Percentiles rank a stretch among this genome's conserved stretches.
These are phyloP conservation scores for Nematolebias whitei DNA, from an alignment of 2,113 vertebrate genomes.

Conservation along the genomic window DNA sequence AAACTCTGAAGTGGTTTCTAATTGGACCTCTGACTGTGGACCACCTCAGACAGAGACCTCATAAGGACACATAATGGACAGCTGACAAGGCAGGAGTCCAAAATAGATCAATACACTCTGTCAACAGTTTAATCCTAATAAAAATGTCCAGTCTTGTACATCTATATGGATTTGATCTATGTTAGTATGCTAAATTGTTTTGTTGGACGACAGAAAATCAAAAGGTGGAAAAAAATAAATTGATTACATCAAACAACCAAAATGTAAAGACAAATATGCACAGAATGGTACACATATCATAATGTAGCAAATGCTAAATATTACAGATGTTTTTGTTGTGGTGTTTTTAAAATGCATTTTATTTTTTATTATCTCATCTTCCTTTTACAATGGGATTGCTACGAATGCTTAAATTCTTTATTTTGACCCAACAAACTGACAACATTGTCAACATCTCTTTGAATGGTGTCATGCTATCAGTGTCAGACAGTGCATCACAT, in stretches of 20 bases:
- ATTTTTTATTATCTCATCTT: too few relatives aligned
- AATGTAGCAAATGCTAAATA: too few relatives aligned
- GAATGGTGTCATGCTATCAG: constrained; percentile 44
- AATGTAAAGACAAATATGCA: too few relatives aligned
- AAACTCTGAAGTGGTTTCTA: constrained; percentile 74
- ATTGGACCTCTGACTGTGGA: constrained; percentile 73
- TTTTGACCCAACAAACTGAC: constrained; percentile 21
- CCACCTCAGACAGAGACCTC: constrained; percentile 41
- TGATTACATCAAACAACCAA: too few relatives aligned
- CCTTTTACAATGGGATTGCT: neutral
- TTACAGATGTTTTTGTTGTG: too few relatives aligned
- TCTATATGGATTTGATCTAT: neutral
- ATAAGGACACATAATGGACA: constrained; percentile 37
- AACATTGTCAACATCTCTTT: neutral
- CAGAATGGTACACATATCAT: too few relatives aligned
- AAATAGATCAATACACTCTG: neutral
- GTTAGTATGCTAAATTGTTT: neutral
- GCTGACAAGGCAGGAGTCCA: constrained; percentile 20
- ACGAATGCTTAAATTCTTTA: neutral
- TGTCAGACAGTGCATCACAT: constrained; percentile 45
- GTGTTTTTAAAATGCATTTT: neutral
- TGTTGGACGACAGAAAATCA: too few relatives aligned
- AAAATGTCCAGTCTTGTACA: neutral
- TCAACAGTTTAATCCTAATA: neutral
- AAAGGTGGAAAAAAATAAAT: too few relatives aligned